Base-by-base conservation (phyloP, 2,113 vertebrate genomes). In the Puntigrus tetrazona region DNA sequence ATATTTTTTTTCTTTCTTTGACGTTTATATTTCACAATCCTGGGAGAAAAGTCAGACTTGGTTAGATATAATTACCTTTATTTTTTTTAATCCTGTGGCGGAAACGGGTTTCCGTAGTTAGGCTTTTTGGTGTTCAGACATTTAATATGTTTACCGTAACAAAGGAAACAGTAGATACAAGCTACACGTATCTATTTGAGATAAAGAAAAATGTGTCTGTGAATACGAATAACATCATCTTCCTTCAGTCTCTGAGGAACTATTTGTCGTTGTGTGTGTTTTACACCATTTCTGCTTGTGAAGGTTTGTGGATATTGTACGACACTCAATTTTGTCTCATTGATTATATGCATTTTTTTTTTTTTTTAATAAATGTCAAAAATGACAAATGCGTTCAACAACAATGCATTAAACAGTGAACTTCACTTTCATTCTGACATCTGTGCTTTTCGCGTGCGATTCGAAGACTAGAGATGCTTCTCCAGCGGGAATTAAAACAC, bases 261-360 rank as follows among this genome's bases (percentile, higher is more conserved):
- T 47, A 50, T 75, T 18, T 2, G 38, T 2, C 14, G 43, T 0
- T 55, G 11, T 57, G 18, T 78, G 20, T 61, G 52, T 27, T 43
- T 78, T 38, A 61, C 57, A n/a, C 11, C 2, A 36, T 63, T 78
- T 67, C 29, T 52, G 43, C 6, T 34, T 77, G 11, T 74, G 31
- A 38, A 55, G 38, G 43, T 76, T 77, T 65, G 18, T 76, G 29
- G 38, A 65, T 41, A 31, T 43, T 36, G n/a, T 76, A 29, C 14
- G 10, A 70, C 29, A 9, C 63, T 43, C 31, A 77, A 41, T 45
- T 78, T 70, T 78, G n/a, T 57, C 45, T 50, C 34, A 11, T 69
- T 78, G 45, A 63, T 76, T 77, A 67, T 43, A 78, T 27, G 59
- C 22, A 69, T 52, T 65, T 4, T 50, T 69, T 59, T 82, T 55